Percentiles rank a stretch among this genome's conserved stretches.
phyloP scores from a whole-genome alignment of 2,888 invertebrate species.

The Odontocerum albicorne region DNA sequence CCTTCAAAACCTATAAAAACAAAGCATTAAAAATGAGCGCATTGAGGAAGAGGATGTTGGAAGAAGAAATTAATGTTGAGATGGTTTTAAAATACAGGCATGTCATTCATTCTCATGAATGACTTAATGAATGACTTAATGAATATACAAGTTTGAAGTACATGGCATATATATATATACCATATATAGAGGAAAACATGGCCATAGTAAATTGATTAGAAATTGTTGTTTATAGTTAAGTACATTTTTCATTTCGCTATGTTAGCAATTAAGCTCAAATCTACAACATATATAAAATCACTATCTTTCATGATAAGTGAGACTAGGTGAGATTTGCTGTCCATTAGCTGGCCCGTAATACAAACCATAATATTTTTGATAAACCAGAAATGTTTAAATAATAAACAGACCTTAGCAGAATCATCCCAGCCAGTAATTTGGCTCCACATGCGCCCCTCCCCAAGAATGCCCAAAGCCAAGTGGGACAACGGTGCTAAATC shows the following conservation, averaged over 20 bases:
- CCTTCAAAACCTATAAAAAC: slow-evolving; percentile 46
- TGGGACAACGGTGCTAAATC: slow-evolving; percentile 68
- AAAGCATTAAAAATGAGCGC: background rate
- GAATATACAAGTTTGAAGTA: slow-evolving; percentile 2
- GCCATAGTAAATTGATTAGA: background rate
- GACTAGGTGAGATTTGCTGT: too few species aligned
- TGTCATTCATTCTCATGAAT: too few species aligned
- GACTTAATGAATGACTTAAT: too few species aligned
- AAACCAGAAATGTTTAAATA: background rate
- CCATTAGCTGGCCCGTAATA: too few species aligned
- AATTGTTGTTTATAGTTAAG: too few species aligned
- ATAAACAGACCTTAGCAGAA: slow-evolving; percentile 51
- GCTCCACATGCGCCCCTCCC: slow-evolving; percentile 70
- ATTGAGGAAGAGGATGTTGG: too few species aligned
- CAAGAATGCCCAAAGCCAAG: slow-evolving; percentile 64
- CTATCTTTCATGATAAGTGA: too few species aligned
- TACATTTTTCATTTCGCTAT: too few species aligned
- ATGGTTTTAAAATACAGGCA: too few species aligned
- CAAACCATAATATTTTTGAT: background rate
- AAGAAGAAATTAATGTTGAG: too few species aligned
- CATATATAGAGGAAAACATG: background rate
- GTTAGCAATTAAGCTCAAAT: too few species aligned
- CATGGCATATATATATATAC: slow-evolving; percentile 3
- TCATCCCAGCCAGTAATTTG: slow-evolving; percentile 64
- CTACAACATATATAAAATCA: too few species aligned